Evolutionary conservation across 2,113 vertebrate species (phyloP).

Genomic region (Mustela lutreola): DNA sequence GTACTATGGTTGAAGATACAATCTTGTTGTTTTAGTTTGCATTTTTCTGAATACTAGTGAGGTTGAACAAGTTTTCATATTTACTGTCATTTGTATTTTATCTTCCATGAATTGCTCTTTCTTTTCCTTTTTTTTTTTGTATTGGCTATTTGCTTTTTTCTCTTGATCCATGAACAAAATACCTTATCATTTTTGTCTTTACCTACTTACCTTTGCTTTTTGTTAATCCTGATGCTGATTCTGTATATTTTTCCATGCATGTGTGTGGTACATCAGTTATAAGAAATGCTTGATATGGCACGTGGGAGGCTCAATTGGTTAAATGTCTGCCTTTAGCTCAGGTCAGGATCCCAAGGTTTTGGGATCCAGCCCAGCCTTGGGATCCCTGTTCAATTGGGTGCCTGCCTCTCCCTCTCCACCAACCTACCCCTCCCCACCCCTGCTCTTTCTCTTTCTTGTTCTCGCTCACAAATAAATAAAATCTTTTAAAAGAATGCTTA

Average conservation of each 20-base stretch:
- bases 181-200: neutral
- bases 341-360: neutral
- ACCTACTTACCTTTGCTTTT: neutral
- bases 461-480: neutral
- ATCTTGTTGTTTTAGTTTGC: slow-evolving; percentile 36
- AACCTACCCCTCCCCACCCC: neutral
- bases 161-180: neutral
- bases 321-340: neutral
- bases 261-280: neutral
- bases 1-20: neutral
- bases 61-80: neutral
- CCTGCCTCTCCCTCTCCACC: neutral
- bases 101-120: neutral
- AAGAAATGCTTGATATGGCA: neutral
- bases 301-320: neutral
- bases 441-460: neutral
- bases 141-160: neutral
- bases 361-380: neutral
- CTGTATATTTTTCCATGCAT: neutral
- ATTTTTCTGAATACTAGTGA: slow-evolving; percentile 46
- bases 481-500: neutral
- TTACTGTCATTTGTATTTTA: neutral
- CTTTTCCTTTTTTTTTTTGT: neutral
- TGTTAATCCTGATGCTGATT: neutral
- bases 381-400: neutral